A percentile compares a stretch with the other conserved stretches of the same genome.
Evolutionary conservation across 2,113 vertebrate species (phyloP).

Genomic region (Choloepus hoffmanni): DNA sequence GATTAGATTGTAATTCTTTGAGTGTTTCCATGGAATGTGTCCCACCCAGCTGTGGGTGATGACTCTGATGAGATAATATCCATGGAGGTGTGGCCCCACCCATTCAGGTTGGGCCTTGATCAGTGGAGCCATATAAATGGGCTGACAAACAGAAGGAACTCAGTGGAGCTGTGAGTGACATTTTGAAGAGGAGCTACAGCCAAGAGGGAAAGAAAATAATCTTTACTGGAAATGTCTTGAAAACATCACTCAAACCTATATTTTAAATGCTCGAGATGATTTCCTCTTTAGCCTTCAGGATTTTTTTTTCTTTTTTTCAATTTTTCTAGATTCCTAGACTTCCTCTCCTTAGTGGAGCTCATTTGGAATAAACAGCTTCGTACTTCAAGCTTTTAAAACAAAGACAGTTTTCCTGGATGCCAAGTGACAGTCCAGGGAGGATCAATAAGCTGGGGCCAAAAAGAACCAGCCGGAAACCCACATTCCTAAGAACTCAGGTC

Average conservation of each 20-base stretch:
- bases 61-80: too few relatives aligned
- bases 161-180: too few relatives aligned
- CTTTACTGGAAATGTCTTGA: background rate
- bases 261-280: slow-evolving; percentile 43
- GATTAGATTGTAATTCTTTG: too few relatives aligned
- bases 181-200: too few relatives aligned
- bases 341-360: slow-evolving; percentile 3
- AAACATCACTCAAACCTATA: slow-evolving; percentile 44
- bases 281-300: background rate
- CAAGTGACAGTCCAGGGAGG: slow-evolving; percentile 6
- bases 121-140: too few relatives aligned
- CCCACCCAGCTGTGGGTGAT: too few relatives aligned
- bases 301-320: background rate
- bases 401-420: slow-evolving; percentile 4
- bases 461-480: background rate
- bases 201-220: background rate
- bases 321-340: background rate
- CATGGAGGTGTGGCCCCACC: too few relatives aligned
- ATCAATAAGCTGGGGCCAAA: background rate
- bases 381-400: slow-evolving; percentile 40
- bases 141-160: too few relatives aligned
- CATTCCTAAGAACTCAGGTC: background rate
- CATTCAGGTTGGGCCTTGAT: too few relatives aligned
- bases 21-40: too few relatives aligned
- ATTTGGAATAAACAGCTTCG: slow-evolving; percentile 16